Evolutionary conservation across 2,113 vertebrate species (phyloP).

Genomic region (Chitala chitala): DNA sequence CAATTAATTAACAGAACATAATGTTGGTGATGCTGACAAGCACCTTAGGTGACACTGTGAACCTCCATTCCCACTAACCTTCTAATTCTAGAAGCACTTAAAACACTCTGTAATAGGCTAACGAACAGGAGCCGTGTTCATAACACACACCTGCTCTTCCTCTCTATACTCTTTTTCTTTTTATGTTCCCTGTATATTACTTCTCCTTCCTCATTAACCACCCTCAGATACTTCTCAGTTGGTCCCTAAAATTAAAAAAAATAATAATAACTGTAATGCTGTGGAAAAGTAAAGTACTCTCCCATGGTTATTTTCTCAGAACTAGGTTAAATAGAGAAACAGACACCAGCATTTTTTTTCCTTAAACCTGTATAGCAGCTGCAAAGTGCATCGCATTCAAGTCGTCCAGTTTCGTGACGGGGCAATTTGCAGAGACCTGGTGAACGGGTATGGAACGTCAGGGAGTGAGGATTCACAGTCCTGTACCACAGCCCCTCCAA

Average conservation of each 20-base stretch:
- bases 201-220: not conserved
- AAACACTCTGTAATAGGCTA: not conserved
- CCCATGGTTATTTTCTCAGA: not conserved
- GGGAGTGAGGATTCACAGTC: not conserved
- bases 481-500: not conserved
- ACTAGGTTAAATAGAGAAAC: not conserved
- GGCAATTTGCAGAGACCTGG: no score
- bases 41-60: not conserved
- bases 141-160: not conserved
- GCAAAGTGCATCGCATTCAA: not conserved
- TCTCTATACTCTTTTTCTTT: no score
- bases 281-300: not conserved
- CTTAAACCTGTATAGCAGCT: no score
- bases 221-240: not conserved
- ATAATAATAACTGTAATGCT: no score
- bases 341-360: no score
- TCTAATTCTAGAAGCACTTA: not conserved
- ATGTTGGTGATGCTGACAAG: not conserved
- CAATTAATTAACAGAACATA: not conserved
- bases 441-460: not conserved
- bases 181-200: conserved; percentile 27
- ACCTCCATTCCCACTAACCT: not conserved
- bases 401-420: not conserved
- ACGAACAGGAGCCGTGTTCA: not conserved
- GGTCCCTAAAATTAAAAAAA: no score